Evolutionary conservation across 92 coral and sea anemone genomes (phyloP).

Genomic region (Palythoa grandis): DNA sequence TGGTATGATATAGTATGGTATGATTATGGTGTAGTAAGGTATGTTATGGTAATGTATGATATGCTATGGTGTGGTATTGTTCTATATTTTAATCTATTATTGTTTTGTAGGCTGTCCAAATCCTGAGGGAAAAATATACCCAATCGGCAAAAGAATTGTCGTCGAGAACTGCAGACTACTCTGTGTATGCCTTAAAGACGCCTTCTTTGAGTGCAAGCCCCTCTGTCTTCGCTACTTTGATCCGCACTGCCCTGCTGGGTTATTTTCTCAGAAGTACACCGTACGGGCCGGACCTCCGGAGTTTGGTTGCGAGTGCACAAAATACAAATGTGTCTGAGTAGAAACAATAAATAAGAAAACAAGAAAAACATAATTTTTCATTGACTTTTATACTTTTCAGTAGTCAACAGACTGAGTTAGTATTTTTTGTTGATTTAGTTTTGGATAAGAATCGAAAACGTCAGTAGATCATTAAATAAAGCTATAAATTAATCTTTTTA

Average conservation of each 20-base stretch:
- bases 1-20: too few species aligned
- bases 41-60: too few species aligned
- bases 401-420: too few species aligned
- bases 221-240: conserved; percentile 52
- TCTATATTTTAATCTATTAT: too few species aligned
- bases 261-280: background rate
- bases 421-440: too few species aligned
- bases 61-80: too few species aligned
- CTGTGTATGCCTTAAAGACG: conserved; percentile 26
- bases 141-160: conserved; percentile 48
- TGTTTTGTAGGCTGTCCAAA: conserved; percentile 19
- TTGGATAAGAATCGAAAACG: too few species aligned
- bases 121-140: conserved; percentile 48
- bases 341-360: background rate
- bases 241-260: conserved; percentile 45
- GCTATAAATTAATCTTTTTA: too few species aligned
- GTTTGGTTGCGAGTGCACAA: conserved; percentile 51
- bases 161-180: conserved; percentile 25
- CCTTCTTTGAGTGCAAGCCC: conserved; percentile 55
- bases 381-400: too few species aligned
- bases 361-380: too few species aligned
- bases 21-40: background rate
- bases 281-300: conserved; percentile 56
- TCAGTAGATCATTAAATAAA: too few species aligned
- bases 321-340: conserved; percentile 16